These are phyloP conservation scores for Scylla paramamosain DNA, from an alignment of 1,140 invertebrate genomes.

Conservation along the genomic window DNA sequence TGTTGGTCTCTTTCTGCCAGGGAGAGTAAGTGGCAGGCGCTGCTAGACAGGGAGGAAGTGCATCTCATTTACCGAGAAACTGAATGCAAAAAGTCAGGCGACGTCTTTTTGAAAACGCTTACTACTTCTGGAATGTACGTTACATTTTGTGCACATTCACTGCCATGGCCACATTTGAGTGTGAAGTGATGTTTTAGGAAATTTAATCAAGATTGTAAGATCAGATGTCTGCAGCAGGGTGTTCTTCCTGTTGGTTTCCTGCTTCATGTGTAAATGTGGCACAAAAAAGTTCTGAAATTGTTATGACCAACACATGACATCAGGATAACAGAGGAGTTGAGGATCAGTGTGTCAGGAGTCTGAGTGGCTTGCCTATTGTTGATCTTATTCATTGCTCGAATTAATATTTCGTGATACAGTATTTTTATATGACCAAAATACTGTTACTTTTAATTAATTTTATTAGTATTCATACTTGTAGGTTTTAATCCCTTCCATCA, in stretches of 20 bases:
- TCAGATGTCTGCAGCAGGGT: background rate
- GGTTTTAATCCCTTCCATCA: background rate
- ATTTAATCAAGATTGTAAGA: background rate
- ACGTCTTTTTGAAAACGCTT: background rate
- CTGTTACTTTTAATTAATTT: conserved; percentile 21
- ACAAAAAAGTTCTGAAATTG: background rate
- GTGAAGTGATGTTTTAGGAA: background rate
- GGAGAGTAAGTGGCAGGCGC: background rate
- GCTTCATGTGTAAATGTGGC: background rate
- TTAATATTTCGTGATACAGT: background rate
- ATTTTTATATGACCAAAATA: background rate
- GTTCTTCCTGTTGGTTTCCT: background rate
- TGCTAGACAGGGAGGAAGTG: background rate
- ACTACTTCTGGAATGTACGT: background rate
- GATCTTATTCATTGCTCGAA: background rate
- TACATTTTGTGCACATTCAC: background rate
- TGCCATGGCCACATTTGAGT: background rate
- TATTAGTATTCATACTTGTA: background rate
- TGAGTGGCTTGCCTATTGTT: background rate
- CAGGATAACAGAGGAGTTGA: background rate
- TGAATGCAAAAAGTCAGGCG: background rate
- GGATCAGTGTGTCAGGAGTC: background rate
- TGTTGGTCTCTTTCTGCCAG: background rate
- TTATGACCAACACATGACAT: background rate
- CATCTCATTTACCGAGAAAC: background rate